Conservation (phyloP, 2,113 vertebrate genomes). For the Grantiella picta region DNA sequence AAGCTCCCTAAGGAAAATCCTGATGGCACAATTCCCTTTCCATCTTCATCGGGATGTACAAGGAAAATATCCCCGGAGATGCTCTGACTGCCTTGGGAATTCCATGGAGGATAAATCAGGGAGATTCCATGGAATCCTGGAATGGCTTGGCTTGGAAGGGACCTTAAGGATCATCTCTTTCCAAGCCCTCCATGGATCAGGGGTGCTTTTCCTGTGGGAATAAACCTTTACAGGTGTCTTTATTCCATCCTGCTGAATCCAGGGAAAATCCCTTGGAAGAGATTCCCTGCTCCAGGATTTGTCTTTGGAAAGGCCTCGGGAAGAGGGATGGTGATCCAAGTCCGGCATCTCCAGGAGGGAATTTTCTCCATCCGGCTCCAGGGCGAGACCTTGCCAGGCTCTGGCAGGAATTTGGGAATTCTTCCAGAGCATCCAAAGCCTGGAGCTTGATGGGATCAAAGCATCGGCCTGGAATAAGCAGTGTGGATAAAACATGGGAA, state of each 20-base stretch:
- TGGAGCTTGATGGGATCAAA: fast-evolving
- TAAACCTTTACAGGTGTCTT: background rate
- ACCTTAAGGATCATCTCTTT: too few relatives aligned
- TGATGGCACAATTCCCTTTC: fast-evolving
- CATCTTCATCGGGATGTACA: too few relatives aligned
- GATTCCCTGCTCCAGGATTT: background rate
- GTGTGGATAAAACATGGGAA: background rate
- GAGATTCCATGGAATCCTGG: background rate
- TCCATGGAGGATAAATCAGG: background rate
- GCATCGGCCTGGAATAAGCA: background rate
- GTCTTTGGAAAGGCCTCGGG: background rate
- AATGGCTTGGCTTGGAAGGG: background rate
- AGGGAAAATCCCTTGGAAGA: background rate
- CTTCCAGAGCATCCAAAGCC: fast-evolving
- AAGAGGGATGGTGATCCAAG: background rate
- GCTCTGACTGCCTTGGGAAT: background rate
- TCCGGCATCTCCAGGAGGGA: background rate
- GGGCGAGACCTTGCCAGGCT: background rate
- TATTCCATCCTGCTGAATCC: background rate
- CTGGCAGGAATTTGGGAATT: background rate
- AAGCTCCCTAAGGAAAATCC: background rate
- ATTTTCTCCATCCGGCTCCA: fast-evolving
- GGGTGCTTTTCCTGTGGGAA: background rate
- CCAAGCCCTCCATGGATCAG: too few relatives aligned
- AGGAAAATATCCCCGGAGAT: background rate